phyloP scores from a whole-genome alignment of 1,140 invertebrate species.

The Zaprionus taronus region DNA sequence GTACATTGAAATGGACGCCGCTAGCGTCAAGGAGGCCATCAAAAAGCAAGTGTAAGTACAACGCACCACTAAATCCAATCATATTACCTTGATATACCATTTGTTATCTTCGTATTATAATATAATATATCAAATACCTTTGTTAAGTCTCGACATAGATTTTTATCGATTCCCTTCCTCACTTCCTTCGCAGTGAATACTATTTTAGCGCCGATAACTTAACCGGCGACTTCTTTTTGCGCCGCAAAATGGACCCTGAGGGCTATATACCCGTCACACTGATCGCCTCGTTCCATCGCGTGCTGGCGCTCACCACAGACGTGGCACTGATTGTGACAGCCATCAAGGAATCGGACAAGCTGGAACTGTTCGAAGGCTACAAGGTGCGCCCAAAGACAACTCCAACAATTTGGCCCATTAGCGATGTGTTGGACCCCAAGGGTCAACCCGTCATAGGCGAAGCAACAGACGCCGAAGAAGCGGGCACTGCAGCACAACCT shows the following conservation, averaged over 20 bases:
- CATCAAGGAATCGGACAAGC: conserved; percentile 91
- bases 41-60: conserved; percentile 92
- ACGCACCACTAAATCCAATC: neutral
- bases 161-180: conserved; percentile 1
- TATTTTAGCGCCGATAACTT: conserved; percentile 99
- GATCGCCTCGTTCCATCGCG: conserved; percentile 97
- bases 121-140: neutral
- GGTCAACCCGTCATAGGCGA: conserved; percentile 39
- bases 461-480: conserved; percentile 13
- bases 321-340: conserved; percentile 92
- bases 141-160: neutral
- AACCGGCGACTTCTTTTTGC: conserved; percentile 97
- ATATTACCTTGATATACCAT: neutral
- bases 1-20: conserved; percentile 85
- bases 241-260: conserved; percentile 97
- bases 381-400: conserved; percentile 93
- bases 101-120: neutral
- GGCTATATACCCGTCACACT: conserved; percentile 96
- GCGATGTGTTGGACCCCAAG: conserved; percentile 85
- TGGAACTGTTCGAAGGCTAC: conserved; percentile 92
- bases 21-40: conserved; percentile 90
- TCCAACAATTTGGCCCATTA: conserved; percentile 94
- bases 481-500: conserved; percentile 16
- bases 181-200: conserved; percentile 92
- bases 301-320: conserved; percentile 94